A percentile compares a stretch with the other conserved stretches of the same genome.
These are phyloP conservation scores for Ryuthela nishihirai DNA, from an alignment of 2,888 invertebrate genomes.

Conservation along the genomic window DNA sequence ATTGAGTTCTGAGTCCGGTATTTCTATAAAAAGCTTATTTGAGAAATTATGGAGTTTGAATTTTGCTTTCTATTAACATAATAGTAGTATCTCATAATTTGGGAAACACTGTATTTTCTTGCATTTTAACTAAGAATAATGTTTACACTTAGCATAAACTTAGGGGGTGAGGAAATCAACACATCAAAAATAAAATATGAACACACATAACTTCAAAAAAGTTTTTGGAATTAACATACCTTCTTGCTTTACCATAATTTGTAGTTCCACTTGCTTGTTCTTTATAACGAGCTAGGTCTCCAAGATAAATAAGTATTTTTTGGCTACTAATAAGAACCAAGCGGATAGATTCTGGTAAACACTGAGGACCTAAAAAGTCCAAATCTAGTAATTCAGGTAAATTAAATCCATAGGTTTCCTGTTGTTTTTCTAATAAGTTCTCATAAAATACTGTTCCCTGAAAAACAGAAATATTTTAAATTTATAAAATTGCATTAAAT, in stretches of 20 bases:
- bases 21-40: not conserved
- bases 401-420: constrained; percentile 70
- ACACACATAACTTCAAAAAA: too few species aligned
- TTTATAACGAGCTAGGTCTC: constrained; percentile 88
- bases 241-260: constrained; percentile 73
- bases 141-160: too few species aligned
- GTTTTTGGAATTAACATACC: constrained; percentile 51
- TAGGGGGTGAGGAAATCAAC: not conserved
- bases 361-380: constrained; percentile 43
- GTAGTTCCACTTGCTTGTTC: constrained; percentile 66
- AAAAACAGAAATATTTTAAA: constrained; percentile 30
- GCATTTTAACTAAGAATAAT: too few species aligned
- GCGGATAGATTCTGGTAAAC: constrained; percentile 23
- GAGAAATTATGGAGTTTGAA: not conserved
- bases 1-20: too few species aligned
- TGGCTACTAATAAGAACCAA: constrained; percentile 69
- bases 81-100: too few species aligned
- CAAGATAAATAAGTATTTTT: constrained; percentile 81
- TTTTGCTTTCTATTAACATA: too few species aligned
- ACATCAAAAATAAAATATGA: too few species aligned
- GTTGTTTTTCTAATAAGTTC: constrained; percentile 65
- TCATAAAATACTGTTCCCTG: constrained; percentile 71
- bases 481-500: too few species aligned
- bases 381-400: constrained; percentile 52
- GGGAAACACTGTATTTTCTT: too few species aligned